Conservation (phyloP, 2,797 vertebrate species). For the Rachycentron canadum region DNA sequence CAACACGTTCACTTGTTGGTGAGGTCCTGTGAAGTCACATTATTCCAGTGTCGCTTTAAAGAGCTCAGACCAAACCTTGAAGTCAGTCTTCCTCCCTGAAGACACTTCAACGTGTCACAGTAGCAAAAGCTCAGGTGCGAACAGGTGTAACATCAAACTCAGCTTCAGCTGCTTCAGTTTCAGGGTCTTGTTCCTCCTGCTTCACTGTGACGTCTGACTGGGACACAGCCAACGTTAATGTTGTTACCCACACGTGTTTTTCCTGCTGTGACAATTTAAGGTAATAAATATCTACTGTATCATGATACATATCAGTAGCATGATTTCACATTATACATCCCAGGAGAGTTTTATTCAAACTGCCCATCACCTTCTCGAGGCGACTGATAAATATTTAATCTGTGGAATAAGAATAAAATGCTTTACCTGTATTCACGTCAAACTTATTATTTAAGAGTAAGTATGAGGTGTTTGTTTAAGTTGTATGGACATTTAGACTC, state of each 20-base stretch:
- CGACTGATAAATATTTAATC: background rate
- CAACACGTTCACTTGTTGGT: background rate
- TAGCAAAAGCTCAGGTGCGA: no score
- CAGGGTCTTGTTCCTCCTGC: no score
- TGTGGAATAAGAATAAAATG: background rate
- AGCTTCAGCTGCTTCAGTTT: no score
- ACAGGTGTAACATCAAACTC: no score
- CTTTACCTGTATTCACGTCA: background rate
- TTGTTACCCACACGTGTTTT: background rate
- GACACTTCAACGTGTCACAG: no score
- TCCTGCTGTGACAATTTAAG: background rate
- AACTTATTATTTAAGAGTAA: no score
- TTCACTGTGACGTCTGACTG: no score
- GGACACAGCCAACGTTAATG: background rate
- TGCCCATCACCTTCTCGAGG: background rate
- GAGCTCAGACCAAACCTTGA: background rate
- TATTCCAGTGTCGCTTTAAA: background rate
- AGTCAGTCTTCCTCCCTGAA: no score
- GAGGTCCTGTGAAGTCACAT: background rate
- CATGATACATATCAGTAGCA: background rate
- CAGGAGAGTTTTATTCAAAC: background rate
- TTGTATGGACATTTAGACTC: no score
- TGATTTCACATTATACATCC: background rate
- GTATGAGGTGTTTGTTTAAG: no score
- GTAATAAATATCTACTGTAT: background rate